Conservation (phyloP, 2,888 invertebrate genomes). For the Pterostichus niger region DNA sequence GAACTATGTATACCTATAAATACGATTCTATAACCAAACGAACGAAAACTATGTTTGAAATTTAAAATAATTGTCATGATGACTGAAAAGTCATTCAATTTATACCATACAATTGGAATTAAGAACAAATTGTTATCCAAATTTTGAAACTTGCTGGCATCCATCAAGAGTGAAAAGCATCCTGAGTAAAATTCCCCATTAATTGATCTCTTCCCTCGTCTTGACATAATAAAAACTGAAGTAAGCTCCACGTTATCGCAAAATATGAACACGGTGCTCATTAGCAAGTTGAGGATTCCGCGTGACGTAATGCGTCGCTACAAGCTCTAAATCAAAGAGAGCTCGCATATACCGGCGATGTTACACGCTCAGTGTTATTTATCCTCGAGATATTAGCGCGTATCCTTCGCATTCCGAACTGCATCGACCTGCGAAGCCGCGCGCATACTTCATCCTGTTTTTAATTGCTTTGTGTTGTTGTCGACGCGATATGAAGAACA, state of each 20-base stretch:
- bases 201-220: neutral
- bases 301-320: neutral
- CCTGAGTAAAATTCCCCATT: slow-evolving; percentile 4
- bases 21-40: too few species aligned
- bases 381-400: slow-evolving; percentile 36
- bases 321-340: slow-evolving; percentile 24
- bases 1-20: too few species aligned
- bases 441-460: slow-evolving; percentile 51
- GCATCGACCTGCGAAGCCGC: slow-evolving; percentile 6
- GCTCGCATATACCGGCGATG: slow-evolving; percentile 33
- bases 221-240: neutral
- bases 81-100: too few species aligned
- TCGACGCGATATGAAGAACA: slow-evolving; percentile 25
- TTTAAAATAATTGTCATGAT: too few species aligned
- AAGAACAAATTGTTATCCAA: neutral
- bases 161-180: neutral
- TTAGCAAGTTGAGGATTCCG: slow-evolving; percentile 23
- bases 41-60: too few species aligned
- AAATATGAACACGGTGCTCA: slow-evolving; percentile 29
- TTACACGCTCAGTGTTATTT: slow-evolving; percentile 2
- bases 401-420: slow-evolving; percentile 39
- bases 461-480: slow-evolving; percentile 51
- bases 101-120: too few species aligned
- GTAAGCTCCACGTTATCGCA: neutral
- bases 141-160: neutral